Percentiles rank a stretch among this genome's conserved stretches.
These are phyloP conservation scores for Muscicapa adusta DNA, from an alignment of 2,113 vertebrate genomes.

Conservation along the genomic window DNA sequence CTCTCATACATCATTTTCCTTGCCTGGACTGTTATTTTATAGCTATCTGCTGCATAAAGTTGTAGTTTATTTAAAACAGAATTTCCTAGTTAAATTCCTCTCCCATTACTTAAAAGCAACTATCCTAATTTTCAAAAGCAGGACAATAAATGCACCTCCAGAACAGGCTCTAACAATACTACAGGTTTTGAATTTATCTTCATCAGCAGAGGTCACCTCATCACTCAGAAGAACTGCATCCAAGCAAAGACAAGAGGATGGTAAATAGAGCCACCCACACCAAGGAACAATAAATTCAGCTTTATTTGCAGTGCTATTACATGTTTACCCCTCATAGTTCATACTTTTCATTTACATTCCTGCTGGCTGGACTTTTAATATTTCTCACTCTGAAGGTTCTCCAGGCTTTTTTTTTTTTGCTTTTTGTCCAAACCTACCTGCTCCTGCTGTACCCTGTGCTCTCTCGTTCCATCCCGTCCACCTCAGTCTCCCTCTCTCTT, in stretches of 20 bases:
- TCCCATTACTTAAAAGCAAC: not conserved
- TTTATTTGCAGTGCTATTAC: not conserved
- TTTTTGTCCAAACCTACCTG: not conserved
- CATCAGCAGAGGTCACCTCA: constrained; percentile 30
- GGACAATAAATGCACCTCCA: not conserved
- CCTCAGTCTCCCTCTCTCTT: not conserved
- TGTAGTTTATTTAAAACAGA: not conserved
- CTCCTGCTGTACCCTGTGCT: not conserved
- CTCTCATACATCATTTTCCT: not conserved
- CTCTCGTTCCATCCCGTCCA: not conserved
- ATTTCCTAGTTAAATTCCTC: not conserved
- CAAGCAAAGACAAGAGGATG: constrained; percentile 14
- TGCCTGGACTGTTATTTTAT: not conserved
- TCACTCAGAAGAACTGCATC: not conserved
- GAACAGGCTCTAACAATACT: not conserved
- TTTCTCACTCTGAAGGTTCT: not conserved
- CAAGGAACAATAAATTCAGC: not conserved
- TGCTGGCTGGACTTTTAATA: not conserved
- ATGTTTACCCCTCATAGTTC: not conserved
- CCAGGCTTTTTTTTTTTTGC: not conserved
- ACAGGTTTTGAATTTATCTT: not conserved
- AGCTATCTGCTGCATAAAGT: not conserved
- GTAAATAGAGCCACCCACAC: constrained; percentile 22
- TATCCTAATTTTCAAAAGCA: not conserved
- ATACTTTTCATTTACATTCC: constrained; percentile 10